Evolutionary conservation across 2,797 vertebrate genomes (phyloP).

Genomic region (Hemitrygon akajei): DNA sequence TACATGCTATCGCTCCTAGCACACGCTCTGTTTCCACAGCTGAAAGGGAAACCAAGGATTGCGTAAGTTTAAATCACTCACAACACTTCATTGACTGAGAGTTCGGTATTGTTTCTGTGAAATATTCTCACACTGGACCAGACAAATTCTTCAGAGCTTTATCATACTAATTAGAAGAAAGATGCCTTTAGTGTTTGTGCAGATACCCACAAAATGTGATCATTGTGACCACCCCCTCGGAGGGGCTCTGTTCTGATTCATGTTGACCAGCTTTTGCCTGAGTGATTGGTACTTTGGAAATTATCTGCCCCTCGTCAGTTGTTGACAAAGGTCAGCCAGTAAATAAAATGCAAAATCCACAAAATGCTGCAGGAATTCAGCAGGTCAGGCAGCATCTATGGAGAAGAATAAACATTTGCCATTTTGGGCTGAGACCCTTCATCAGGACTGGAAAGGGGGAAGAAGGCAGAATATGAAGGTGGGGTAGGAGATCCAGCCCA

Average conservation of each 20-base stretch:
- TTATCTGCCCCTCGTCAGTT: background rate
- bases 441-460: no score
- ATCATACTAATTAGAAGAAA: background rate
- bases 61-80: background rate
- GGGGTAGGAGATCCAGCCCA: background rate
- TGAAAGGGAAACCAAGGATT: conserved; percentile 41
- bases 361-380: no score
- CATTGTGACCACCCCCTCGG: background rate
- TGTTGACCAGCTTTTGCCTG: background rate
- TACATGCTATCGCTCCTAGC: conserved; percentile 58
- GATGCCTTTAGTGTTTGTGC: background rate
- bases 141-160: background rate
- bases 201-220: background rate
- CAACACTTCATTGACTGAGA: background rate
- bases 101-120: background rate
- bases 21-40: conserved; percentile 56
- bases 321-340: no score
- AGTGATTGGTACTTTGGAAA: background rate
- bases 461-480: no score
- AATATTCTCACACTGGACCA: background rate
- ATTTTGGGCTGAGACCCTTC: no score
- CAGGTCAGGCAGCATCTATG: no score
- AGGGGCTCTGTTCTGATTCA: no score
- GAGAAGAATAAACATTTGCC: no score
- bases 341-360: no score